Evolutionary conservation across 2,888 invertebrate species (phyloP).

Genomic region (Rotaria magnacalcarata): DNA sequence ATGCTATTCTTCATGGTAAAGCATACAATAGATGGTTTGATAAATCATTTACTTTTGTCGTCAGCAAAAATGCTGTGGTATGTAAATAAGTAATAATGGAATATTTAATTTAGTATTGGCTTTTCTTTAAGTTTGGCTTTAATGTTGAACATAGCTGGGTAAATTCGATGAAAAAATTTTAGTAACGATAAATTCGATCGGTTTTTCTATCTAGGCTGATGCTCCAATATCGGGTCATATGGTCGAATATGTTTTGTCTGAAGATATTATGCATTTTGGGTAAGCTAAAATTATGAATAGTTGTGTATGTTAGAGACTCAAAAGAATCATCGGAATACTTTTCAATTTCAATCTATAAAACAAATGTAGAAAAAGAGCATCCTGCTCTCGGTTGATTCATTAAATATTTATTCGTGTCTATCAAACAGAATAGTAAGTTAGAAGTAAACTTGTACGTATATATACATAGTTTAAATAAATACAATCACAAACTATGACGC

Average conservation of each 20-base stretch:
- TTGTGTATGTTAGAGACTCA: too few relatives aligned
- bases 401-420: too few relatives aligned
- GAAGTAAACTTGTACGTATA: too few relatives aligned
- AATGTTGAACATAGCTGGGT: conserved; percentile 95
- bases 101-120: conserved; percentile 52
- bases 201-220: conserved; percentile 66
- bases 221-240: conserved; percentile 89
- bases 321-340: too few relatives aligned
- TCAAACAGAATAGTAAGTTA: too few relatives aligned
- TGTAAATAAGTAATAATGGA: conserved; percentile 47
- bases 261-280: conserved; percentile 50
- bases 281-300: conserved; percentile 48
- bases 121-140: conserved; percentile 76
- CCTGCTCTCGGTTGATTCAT: too few relatives aligned
- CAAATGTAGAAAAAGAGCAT: too few relatives aligned
- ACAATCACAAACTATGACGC: too few relatives aligned
- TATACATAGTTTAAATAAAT: too few relatives aligned
- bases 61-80: conserved; percentile 81
- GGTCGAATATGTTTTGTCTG: conserved; percentile 69
- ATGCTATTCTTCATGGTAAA: conserved; percentile 82
- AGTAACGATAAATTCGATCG: background rate
- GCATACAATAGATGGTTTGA: conserved; percentile 97
- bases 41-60: conserved; percentile 91
- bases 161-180: background rate
- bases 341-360: too few relatives aligned